Evolutionary conservation across 2,113 vertebrate species (phyloP), one percentile per base, ranked within the genome.

Genomic region (Rhodinocichla rosea): DNA sequence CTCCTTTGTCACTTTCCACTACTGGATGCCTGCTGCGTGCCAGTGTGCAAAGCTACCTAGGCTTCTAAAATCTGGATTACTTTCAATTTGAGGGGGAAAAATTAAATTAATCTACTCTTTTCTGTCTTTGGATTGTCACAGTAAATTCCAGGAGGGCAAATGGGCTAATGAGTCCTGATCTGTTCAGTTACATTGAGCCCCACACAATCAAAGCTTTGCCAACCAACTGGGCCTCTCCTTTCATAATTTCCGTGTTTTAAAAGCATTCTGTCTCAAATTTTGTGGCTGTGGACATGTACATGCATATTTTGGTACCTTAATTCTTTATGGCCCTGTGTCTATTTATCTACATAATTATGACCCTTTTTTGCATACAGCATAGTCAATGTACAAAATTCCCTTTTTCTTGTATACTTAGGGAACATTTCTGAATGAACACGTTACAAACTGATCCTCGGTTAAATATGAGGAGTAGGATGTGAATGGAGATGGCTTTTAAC

Each of bases 1-100:
- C 96, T 96, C 95, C 95, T 97, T 97, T 97, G 96, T 97, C 96
- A 96, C 97, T 97, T 97, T 91, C 94, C 95, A 94, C 97, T 97
- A 95, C 96, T 87, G 96, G 96, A 92, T 92, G 93, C 96, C 95
- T 96, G 97, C 97, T 97, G 97, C 78, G 97, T 95, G 95, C 96
- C 96, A 96, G 96, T 96, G 95, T 96, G 95, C 95, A 95, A 90
- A 97, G 95, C 96, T 95, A 97, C 95, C 95, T 96, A 81, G 83
- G 91, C 68, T 94, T 96, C 94, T 93, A 90, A 95, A 96, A 96
- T 96, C 92, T 95, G 96, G 78, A 85, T 92, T 92, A 94, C 87
- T 96, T 97, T 96, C 96, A 95, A 92, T 96, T 90, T 91, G 75
- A 91, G 73, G 59, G 57, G 87, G 55, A 87, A 90, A 95, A 96